phyloP scores from a whole-genome alignment of 2,113 vertebrate species.

The Pimephales promelas region DNA sequence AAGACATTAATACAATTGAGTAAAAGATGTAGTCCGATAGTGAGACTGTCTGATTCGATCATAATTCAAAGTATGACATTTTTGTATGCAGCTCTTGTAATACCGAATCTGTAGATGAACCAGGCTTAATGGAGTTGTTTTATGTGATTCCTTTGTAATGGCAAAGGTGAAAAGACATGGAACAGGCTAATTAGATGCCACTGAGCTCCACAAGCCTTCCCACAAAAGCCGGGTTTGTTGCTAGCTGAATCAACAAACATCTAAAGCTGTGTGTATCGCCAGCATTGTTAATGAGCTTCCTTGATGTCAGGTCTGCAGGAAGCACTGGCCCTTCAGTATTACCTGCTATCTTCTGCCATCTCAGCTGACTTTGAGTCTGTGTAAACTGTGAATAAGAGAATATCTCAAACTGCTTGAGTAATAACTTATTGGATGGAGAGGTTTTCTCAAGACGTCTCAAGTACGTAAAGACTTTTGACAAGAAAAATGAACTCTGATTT shows the following conservation, averaged over 20 bases:
- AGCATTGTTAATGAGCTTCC: slow-evolving; percentile 24
- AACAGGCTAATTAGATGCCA: slow-evolving; percentile 23
- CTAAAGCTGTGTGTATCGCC: not conserved
- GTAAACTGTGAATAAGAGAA: not conserved
- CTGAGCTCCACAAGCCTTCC: not conserved
- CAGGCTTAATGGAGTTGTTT: slow-evolving; percentile 4
- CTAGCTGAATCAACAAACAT: slow-evolving; percentile 16
- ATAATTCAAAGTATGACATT: not conserved
- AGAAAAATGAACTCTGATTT: not conserved
- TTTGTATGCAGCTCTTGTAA: not conserved
- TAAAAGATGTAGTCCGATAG: not conserved
- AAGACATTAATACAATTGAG: not conserved
- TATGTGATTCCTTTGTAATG: not conserved
- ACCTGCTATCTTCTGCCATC: not conserved
- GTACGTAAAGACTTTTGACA: not conserved
- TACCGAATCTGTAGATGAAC: not conserved
- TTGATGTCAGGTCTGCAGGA: slow-evolving; percentile 2
- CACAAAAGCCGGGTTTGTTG: not conserved
- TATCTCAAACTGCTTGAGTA: not conserved
- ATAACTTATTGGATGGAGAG: too few species aligned
- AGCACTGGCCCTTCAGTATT: not conserved
- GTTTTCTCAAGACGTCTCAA: not conserved
- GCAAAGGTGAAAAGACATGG: not conserved
- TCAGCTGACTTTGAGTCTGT: not conserved
- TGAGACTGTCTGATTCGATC: not conserved